Percentiles rank a stretch among this genome's conserved stretches.
Evolutionary conservation across 2,797 vertebrate species (phyloP).

Genomic region (Champsocephalus esox): DNA sequence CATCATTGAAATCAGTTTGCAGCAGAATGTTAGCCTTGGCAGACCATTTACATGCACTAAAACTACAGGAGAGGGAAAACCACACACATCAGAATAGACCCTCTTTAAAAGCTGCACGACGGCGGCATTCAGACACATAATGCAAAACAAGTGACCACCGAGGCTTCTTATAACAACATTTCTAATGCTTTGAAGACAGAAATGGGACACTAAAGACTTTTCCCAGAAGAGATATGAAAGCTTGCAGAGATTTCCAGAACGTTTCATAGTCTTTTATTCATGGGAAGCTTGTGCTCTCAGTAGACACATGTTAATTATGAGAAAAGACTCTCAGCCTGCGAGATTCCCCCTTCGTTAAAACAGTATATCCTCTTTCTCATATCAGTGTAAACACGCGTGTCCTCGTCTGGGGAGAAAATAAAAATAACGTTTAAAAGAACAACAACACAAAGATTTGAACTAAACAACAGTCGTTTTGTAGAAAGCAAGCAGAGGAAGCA

Average conservation of each 20-base stretch:
- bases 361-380: slow-evolving; percentile 68
- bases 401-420: slow-evolving; percentile 33
- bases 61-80: no score
- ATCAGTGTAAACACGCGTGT: slow-evolving; percentile 62
- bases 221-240: slow-evolving; percentile 61
- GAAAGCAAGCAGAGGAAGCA: slow-evolving; percentile 84
- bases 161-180: background rate
- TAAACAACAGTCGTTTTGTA: slow-evolving; percentile 63
- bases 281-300: slow-evolving; percentile 82
- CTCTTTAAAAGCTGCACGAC: slow-evolving; percentile 28
- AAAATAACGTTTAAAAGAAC: slow-evolving; percentile 56
- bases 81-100: no score
- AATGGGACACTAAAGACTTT: background rate
- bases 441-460: slow-evolving; percentile 79
- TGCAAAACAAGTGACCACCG: background rate
- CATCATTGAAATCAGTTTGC: no score
- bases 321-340: slow-evolving; percentile 88
- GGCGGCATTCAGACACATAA: slow-evolving; percentile 29
- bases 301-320: slow-evolving; percentile 82
- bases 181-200: background rate
- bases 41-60: no score
- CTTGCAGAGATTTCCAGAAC: slow-evolving; percentile 75
- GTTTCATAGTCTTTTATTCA: slow-evolving; percentile 87
- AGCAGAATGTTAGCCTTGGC: background rate
- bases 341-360: slow-evolving; percentile 82